Base-by-base conservation (phyloP, 1,140 invertebrate genomes). In the Aplysia californica region DNA sequence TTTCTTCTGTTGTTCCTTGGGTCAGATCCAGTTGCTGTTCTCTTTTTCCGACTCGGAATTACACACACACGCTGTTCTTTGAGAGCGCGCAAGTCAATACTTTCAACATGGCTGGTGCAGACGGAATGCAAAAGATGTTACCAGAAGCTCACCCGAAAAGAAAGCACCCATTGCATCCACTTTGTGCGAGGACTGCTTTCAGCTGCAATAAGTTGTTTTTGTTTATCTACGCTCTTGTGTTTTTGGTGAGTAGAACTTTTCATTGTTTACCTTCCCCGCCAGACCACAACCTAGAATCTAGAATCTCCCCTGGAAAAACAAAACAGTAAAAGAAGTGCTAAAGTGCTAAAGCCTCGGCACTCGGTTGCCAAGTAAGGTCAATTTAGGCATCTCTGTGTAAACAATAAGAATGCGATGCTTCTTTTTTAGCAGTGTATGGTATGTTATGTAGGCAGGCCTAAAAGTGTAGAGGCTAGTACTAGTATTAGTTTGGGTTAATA, bases 151-250 rank as follows among this genome's bases (percentile, higher is more conserved):
- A 75, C 58, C 44, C 72, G 29, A 76, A 73, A 41, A 44, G 69
- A 61, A 78, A 77, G 56, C 76, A 75, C 26, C 72, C 73, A 20
- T 41, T 79, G n/a, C 78, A 78, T 36, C 82, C 83, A 3, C 39
- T 83, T 39, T 85, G 83, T 80, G 80, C 82, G 15, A 76, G 76
- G 55, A 82, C 79, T 21, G 59, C 80, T 3, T 85, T 83, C 64
- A 85, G 83, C 58, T 82, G 80, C 70, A 83, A 83, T 70, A 85
- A 85, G 71, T 66, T 85, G 29, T 80, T 83, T 35, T 72, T 85
- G n/a, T 83, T 85, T 55, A 71, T 85, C 20, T 81, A 83, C 67
- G 71, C 82, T 0, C 71, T 83, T 58, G 38, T 85, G 0, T 85
- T 77, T 70, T 55, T 83, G 82, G 83, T 85, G 72, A 83, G 83